These are phyloP conservation scores for Hycleus cichorii DNA, from an alignment of 1,140 invertebrate genomes.

Conservation along the genomic window DNA sequence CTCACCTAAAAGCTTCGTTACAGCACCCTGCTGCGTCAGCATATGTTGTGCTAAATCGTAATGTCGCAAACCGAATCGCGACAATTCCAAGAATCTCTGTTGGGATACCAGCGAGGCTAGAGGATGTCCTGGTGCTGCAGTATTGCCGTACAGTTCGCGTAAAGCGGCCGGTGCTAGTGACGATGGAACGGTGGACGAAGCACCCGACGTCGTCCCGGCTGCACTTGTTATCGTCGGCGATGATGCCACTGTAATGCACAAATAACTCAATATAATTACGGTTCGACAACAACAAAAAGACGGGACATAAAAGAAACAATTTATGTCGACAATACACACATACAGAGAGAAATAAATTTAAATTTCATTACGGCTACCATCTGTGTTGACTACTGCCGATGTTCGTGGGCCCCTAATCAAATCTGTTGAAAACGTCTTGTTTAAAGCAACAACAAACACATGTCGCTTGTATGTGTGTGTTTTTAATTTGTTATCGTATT, in stretches of 20 bases:
- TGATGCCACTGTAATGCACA: conserved; percentile 32
- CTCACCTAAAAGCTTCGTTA: conserved; percentile 82
- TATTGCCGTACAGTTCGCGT: conserved; percentile 43
- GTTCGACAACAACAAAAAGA: no score
- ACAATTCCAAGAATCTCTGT: conserved; percentile 72
- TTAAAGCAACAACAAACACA: background rate
- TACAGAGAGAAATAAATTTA: background rate
- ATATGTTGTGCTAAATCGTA: conserved; percentile 86
- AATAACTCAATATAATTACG: no score
- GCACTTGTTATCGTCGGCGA: conserved; percentile 30
- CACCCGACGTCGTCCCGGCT: conserved; percentile 19
- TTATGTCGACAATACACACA: conserved; percentile 2
- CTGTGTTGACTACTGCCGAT: background rate
- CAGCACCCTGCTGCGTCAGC: conserved; percentile 82
- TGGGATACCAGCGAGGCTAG: conserved; percentile 61
- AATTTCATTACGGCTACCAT: background rate
- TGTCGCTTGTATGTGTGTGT: no score
- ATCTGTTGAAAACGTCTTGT: background rate
- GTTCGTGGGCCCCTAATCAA: background rate
- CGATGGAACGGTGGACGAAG: conserved; percentile 24
- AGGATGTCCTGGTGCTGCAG: conserved; percentile 49
- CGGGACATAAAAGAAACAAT: no score
- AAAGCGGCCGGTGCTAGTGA: conserved; percentile 32
- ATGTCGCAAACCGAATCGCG: conserved; percentile 72
- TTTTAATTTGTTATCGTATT: no score